These are phyloP conservation scores for Diadumene lineata DNA, from an alignment of 92 coral and sea anemone genomes.

Conservation along the genomic window DNA sequence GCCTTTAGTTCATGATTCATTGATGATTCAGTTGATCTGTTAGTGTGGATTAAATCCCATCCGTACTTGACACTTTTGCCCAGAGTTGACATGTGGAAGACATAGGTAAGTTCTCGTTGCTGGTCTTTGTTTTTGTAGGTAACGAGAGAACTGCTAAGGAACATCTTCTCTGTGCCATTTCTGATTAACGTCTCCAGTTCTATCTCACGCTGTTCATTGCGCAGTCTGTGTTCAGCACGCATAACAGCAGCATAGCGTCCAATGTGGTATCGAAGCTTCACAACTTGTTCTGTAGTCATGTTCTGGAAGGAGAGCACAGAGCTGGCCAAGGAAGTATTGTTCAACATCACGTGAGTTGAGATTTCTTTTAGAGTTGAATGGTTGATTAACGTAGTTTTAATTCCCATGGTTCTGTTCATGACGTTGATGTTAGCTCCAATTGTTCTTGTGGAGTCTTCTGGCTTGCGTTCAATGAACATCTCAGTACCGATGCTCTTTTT, in stretches of 20 bases:
- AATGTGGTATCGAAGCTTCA: constrained; percentile 55
- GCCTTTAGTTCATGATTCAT: constrained; percentile 57
- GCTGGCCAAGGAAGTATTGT: constrained; percentile 46
- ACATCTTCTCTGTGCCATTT: constrained; percentile 62
- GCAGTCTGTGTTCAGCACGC: constrained; percentile 36
- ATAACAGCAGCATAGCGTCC: constrained; percentile 59
- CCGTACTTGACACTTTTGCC: constrained; percentile 75
- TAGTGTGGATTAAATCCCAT: constrained; percentile 65
- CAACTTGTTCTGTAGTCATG: constrained; percentile 34
- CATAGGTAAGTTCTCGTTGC: constrained; percentile 36
- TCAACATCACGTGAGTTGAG: constrained; percentile 62
- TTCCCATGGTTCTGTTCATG: constrained; percentile 56
- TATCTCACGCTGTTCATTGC: constrained; percentile 42
- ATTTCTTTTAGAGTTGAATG: constrained; percentile 52
- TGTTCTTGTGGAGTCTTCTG: constrained; percentile 44
- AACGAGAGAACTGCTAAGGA: constrained; percentile 46
- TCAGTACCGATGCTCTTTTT: constrained; percentile 51
- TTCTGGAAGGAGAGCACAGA: constrained; percentile 50
- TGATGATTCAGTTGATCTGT: constrained; percentile 50
- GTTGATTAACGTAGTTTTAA: constrained; percentile 55
- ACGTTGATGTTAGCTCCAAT: constrained; percentile 63
- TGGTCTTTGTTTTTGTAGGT: constrained; percentile 40
- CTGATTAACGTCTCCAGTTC: constrained; percentile 43
- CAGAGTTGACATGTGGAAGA: constrained; percentile 38
- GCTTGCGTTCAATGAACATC: constrained; percentile 56